Base-by-base conservation (phyloP, 2,797 vertebrate species). In the Lacerta bilineata region DNA sequence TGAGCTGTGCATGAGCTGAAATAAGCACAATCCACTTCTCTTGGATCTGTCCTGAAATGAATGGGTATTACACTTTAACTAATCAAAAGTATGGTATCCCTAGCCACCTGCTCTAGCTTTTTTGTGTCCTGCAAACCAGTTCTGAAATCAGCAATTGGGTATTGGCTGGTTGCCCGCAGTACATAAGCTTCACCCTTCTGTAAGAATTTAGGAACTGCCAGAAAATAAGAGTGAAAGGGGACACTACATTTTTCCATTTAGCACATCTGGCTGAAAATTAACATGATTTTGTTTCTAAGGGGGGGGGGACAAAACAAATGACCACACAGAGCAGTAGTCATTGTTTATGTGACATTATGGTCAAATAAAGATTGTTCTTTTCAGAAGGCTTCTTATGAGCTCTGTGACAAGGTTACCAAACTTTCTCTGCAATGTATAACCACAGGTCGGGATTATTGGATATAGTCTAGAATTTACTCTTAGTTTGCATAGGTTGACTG, bases 1-100 rank as follows among this genome's bases (percentile, higher is more conserved):
- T 41, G 36, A 29, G 2, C 8, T 23, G 17, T 61, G 3, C 11
- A 17, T 76, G 50, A 61, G 50, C 50, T 18, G 25, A 85, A 85
- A n/a, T 75, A 33, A 75, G 6, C 33, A 64, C 55, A 64, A 41
- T 76, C 23, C 36, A 20, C 39, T 64, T 61, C 72, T 77, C 13
- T 64, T 41, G 59, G 78, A 74, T 18, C 18, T 72, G 8, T 17
- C 6, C 4, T 23, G 29, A 33, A 86, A 78, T 78, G 75, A 41
- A n/a, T 66, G 27, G 59, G 33, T 33, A 64, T 77, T 77, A 27
- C n/a, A 5, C 25, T 68, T 86, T 43, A 27, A 76, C 55, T 64
- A 85, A 86, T 86, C 41, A 68, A 78, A 86, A 78, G 46, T 68
- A 86, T 66, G 61, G 84, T 68, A 68, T 86, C 50, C 46, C 74